phyloP scores from a whole-genome alignment of 2,113 vertebrate genomes.

The Microcebus murinus region DNA sequence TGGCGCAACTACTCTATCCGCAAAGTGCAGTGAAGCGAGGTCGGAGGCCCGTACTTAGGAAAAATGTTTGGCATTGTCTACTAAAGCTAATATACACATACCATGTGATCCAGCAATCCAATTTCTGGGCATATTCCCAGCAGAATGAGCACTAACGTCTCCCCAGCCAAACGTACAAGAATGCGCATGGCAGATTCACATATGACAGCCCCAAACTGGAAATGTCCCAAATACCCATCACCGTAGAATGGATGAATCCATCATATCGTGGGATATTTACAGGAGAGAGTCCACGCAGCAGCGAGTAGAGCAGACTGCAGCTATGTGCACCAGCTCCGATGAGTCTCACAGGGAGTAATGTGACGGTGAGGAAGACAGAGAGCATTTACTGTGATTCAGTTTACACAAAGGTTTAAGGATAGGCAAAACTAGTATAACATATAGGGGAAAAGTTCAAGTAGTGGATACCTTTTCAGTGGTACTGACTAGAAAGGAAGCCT shows the following conservation, averaged over 20 bases:
- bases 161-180: not conserved
- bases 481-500: rapidly evolving
- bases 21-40: not conserved
- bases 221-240: not conserved
- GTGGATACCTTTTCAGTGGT: rapidly evolving
- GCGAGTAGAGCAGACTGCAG: too few relatives aligned
- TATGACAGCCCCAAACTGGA: not conserved
- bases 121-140: not conserved
- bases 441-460: rapidly evolving
- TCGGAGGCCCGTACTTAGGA: not conserved
- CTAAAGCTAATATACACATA: not conserved
- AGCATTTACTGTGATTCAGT: rapidly evolving
- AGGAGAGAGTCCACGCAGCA: rapidly evolving
- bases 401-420: not conserved
- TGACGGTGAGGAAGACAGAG: not conserved
- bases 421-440: too few relatives aligned
- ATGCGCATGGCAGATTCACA: not conserved
- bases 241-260: not conserved
- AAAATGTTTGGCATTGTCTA: not conserved
- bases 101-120: not conserved
- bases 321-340: rapidly evolving
- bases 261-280: rapidly evolving
- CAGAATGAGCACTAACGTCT: not conserved
- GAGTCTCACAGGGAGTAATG: rapidly evolving
- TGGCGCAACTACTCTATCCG: not conserved